Base-by-base conservation (phyloP, 1,140 invertebrate genomes). In the Pachyrhynchus sulphureomaculatus region DNA sequence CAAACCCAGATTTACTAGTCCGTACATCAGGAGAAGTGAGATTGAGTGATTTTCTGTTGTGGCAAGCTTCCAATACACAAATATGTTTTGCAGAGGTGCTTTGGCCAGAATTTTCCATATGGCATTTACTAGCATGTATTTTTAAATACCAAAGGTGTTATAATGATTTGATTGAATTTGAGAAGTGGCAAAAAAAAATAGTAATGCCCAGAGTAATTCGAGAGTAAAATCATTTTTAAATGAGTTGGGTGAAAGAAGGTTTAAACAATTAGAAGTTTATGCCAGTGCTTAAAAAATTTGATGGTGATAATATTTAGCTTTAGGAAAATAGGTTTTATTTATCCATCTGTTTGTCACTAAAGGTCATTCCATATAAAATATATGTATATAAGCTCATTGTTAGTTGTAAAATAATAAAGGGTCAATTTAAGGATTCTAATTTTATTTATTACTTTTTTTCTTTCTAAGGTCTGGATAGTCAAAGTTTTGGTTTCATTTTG, bases 11-110 rank as follows among this genome's bases (percentile, higher is more conserved):
- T 78, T 76, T 99, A 53, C 77, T 99, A 4, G 88, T 99, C 26
- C 82, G 97, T 68, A 99, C 96, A 12, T 99, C 96, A 0, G 96
- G 96, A 17, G 97, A 99, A 83, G 86, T 90, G 2, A 80, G 97
- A 66, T 81, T 99, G 0, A 98, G 95, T 73, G 97, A 99, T 79
- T 99, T 98, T 76, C 81, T 99, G 60, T 78, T 99, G 52, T 99
- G 95, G 95, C 96, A 99, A 87, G 80, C 84, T 37, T 83, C 83
- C 29, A 82, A 83, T 57, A 85, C 87, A 20, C 86, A 87, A 36
- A 72, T 94, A 15, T 88, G 89, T 71, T 95, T 95, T 75, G 83
- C 86, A 4, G 80, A 90, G 66, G 87, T 92, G 1, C 77, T 98
- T 15, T 98, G 95, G 95, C 95, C 96, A 15, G 93, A 97, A 73